Conservation (phyloP, 2,888 invertebrate species). For the Trachelus iudaicus region DNA sequence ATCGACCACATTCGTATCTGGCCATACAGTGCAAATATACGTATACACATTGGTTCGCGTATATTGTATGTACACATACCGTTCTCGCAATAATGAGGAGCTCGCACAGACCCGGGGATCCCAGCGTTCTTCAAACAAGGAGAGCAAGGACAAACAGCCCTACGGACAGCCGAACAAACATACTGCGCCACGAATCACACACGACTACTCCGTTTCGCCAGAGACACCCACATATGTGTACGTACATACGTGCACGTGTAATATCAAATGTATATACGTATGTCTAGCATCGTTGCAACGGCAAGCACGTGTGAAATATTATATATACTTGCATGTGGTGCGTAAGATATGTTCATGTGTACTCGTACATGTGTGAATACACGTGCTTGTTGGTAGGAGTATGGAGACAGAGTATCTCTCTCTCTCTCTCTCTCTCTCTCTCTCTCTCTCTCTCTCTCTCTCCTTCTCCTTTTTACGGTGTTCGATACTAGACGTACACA, state of each 20-base stretch:
- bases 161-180: constrained; percentile 57
- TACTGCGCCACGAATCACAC: constrained; percentile 48
- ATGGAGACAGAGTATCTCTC: not conserved
- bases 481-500: not conserved
- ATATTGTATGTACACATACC: constrained; percentile 27
- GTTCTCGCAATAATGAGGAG: constrained; percentile 61
- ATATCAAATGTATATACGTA: not conserved
- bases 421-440: too few relatives aligned
- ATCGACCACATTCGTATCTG: not conserved
- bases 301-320: not conserved
- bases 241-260: constrained; percentile 21
- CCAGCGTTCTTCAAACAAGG: constrained; percentile 62
- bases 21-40: not conserved
- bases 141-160: constrained; percentile 59
- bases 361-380: not conserved
- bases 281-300: not conserved
- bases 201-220: constrained; percentile 17
- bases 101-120: constrained; percentile 60
- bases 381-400: not conserved
- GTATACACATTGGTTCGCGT: constrained; percentile 1
- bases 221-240: not conserved
- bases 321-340: not conserved
- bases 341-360: not conserved
- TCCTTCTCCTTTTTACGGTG: not conserved
- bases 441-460: too few relatives aligned